phyloP scores from a whole-genome alignment of 1,140 invertebrate species.

The Megathymus violae region DNA sequence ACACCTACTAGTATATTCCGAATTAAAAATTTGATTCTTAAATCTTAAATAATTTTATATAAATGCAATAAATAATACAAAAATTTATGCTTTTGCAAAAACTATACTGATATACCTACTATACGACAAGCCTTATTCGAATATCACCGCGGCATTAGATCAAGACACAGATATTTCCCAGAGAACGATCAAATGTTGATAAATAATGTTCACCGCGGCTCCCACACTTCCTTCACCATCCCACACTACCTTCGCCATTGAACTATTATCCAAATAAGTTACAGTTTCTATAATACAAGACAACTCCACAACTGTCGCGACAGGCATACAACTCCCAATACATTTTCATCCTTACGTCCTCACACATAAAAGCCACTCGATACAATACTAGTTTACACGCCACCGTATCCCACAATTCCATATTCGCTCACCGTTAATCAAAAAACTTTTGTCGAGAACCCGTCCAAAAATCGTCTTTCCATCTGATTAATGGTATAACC shows the following conservation, averaged over 20 bases:
- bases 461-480: constrained; percentile 47
- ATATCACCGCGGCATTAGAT: neutral
- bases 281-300: constrained; percentile 3
- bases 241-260: constrained; percentile 1
- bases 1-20: too few relatives aligned
- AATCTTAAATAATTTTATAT: too few relatives aligned
- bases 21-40: too few relatives aligned
- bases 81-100: too few relatives aligned
- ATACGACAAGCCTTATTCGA: neutral
- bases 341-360: neutral
- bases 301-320: neutral
- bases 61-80: too few relatives aligned
- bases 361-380: constrained; percentile 46
- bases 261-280: constrained; percentile 12
- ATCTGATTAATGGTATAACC: constrained; percentile 73
- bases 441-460: constrained; percentile 66
- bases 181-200: neutral
- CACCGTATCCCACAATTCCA: constrained; percentile 16
- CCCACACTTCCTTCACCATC: constrained; percentile 13
- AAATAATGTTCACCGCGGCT: constrained; percentile 7
- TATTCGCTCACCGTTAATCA: constrained; percentile 37
- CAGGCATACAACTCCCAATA: neutral
- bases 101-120: too few relatives aligned
- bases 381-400: neutral
- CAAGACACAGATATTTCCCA: neutral